Conservation (phyloP, 2,113 vertebrate genomes). For the Myrmecophaga tridactyla region DNA sequence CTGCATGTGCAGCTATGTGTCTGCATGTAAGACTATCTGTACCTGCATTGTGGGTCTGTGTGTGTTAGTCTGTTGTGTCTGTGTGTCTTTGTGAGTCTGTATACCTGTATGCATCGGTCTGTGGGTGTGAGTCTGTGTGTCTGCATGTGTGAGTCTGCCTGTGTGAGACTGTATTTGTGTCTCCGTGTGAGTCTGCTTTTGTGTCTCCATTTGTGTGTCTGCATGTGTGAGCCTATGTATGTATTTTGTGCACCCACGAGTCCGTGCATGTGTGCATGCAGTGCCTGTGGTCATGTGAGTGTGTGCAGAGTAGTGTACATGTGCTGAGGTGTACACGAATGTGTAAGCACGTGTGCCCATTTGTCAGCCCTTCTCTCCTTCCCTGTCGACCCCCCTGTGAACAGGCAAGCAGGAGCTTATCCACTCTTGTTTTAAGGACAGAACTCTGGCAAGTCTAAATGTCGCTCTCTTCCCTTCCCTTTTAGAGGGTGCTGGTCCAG, state of each 20-base stretch:
- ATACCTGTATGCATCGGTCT: background rate
- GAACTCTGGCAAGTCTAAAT: background rate
- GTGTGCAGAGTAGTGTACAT: background rate
- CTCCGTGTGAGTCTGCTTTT: background rate
- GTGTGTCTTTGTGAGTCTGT: background rate
- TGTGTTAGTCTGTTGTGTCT: background rate
- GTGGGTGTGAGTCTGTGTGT: background rate
- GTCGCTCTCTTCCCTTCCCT: background rate
- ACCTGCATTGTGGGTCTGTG: no score
- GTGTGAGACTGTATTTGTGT: no score
- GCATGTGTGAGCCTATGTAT: background rate
- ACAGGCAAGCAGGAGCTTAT: background rate
- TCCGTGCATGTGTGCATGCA: background rate
- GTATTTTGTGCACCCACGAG: background rate
- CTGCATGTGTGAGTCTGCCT: no score
- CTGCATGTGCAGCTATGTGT: no score
- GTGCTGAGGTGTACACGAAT: background rate
- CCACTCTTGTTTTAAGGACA: background rate
- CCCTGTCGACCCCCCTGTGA: rapidly evolving
- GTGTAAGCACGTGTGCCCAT: background rate
- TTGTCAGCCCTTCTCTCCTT: background rate
- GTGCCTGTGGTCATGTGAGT: background rate
- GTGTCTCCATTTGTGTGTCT: no score
- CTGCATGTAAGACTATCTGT: no score
- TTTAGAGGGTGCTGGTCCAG: conserved; percentile 96